Evolutionary conservation across 2,797 vertebrate species (phyloP).

Genomic region (Falco novaeseelandiae): DNA sequence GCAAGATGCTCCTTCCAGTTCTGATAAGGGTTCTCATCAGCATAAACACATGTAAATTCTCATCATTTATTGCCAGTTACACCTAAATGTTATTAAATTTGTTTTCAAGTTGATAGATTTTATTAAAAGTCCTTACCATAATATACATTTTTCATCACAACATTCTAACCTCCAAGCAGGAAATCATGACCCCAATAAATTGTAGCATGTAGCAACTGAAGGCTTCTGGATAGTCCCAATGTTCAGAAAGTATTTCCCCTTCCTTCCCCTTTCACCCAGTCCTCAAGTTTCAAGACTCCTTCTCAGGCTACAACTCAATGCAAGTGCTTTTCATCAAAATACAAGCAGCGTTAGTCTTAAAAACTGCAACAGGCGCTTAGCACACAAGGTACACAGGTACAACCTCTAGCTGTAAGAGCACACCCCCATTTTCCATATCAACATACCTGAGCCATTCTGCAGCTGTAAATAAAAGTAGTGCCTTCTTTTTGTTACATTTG

Average conservation of each 20-base stretch:
- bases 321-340: not conserved
- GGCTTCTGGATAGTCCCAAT: not conserved
- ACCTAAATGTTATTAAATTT: not conserved
- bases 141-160: not conserved
- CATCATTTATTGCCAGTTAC: not conserved
- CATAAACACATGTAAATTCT: not conserved
- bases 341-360: not conserved
- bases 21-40: not conserved
- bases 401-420: not conserved
- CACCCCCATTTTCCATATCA: not conserved
- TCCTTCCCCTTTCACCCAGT: not conserved
- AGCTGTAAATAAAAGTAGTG: not conserved
- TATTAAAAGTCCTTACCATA: not conserved
- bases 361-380: not conserved
- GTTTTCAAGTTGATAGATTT: not conserved
- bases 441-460: not conserved
- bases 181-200: not conserved
- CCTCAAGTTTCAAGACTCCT: not conserved
- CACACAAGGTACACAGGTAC: not conserved
- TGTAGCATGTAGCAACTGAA: not conserved
- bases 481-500: not conserved
- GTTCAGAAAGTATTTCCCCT: not conserved
- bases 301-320: not conserved
- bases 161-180: not conserved
- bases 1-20: not conserved